These are phyloP conservation scores for Psittacula cyanocephala DNA, from an alignment of 2,113 vertebrate species.

Conservation along the genomic window DNA sequence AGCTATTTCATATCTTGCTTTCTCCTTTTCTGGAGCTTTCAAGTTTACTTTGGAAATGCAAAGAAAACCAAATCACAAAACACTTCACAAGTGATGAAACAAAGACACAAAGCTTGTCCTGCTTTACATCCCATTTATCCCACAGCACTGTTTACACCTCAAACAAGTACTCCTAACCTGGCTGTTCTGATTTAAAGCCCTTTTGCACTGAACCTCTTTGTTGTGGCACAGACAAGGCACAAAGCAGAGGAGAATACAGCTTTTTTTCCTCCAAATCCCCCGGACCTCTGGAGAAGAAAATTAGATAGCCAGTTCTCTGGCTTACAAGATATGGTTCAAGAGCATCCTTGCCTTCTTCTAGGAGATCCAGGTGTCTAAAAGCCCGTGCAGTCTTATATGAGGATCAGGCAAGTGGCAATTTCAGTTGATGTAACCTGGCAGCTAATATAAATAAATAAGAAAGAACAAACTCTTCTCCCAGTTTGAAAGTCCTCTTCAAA, in stretches of 20 bases:
- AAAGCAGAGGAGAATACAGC: background rate
- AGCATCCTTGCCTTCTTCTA: background rate
- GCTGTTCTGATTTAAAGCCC: background rate
- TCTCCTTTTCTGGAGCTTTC: background rate
- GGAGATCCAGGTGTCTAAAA: background rate
- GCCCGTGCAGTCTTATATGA: background rate
- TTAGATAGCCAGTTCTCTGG: background rate
- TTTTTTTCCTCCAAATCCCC: background rate
- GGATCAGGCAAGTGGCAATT: background rate
- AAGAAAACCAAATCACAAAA: background rate
- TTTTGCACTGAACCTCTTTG: background rate
- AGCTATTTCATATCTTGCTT: background rate
- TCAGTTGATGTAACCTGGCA: background rate
- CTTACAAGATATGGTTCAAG: background rate
- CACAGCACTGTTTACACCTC: background rate
- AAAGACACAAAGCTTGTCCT: background rate
- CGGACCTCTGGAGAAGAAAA: background rate
- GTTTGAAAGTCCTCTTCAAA: background rate
- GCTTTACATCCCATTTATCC: background rate
- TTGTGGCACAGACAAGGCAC: background rate
- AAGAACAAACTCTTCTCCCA: background rate
- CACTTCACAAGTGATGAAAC: background rate
- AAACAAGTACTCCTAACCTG: background rate
- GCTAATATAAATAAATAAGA: background rate
- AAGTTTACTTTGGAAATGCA: background rate